These are phyloP conservation scores for Picathartes gymnocephalus DNA, from an alignment of 2,113 vertebrate genomes.

Conservation along the genomic window DNA sequence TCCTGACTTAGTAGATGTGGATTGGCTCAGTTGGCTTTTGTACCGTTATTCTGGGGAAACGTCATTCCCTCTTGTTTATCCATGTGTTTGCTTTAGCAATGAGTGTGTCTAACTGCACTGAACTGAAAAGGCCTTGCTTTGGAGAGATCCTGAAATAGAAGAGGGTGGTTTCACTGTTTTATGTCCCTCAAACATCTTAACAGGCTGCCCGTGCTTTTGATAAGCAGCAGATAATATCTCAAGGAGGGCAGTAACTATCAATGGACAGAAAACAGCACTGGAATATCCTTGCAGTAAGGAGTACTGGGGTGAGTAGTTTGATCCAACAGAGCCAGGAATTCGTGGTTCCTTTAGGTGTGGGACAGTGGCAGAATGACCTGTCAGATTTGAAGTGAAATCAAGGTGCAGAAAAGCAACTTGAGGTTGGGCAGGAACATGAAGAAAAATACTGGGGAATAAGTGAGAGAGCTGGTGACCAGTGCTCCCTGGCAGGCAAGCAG, in stretches of 20 bases:
- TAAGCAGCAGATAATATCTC: not conserved
- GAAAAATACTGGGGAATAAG: not conserved
- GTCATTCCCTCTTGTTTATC: not conserved
- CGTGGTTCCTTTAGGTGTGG: rapidly evolving
- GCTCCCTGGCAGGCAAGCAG: not conserved
- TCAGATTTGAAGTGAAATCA: not conserved
- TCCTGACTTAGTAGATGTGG: not conserved
- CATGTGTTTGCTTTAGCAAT: not conserved
- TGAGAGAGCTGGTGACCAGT: not conserved
- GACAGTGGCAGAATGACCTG: not conserved
- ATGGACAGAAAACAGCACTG: not conserved
- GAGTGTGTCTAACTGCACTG: not conserved
- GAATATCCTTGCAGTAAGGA: not conserved
- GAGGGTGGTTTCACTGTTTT: not conserved
- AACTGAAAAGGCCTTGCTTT: not conserved
- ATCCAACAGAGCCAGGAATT: not conserved
- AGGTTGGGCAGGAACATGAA: not conserved
- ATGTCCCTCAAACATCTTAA: not conserved
- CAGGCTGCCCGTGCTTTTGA: not conserved
- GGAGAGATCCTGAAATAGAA: not conserved
- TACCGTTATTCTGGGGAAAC: not conserved
- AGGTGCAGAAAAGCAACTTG: not conserved
- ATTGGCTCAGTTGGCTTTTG: not conserved
- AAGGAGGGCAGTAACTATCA: not conserved
- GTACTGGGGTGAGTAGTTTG: not conserved